phyloP scores from a whole-genome alignment of 2,797 vertebrate genomes.

The Pristis pectinata region DNA sequence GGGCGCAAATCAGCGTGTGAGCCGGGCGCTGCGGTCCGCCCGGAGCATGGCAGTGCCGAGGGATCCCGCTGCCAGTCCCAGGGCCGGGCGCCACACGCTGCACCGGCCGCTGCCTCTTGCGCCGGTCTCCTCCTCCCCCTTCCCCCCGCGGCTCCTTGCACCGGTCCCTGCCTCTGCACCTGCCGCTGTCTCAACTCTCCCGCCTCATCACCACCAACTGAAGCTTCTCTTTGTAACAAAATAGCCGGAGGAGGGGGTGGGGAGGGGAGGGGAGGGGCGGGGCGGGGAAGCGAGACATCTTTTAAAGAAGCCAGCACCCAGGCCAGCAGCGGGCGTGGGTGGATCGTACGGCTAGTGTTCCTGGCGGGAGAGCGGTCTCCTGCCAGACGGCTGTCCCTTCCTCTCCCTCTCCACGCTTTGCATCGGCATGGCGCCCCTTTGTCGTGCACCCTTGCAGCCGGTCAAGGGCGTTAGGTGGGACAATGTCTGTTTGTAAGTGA shows the following conservation, averaged over 20 bases:
- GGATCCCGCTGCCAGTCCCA: constrained; percentile 41
- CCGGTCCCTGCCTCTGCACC: background rate
- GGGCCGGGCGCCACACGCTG: constrained; percentile 8
- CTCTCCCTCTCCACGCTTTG: no score
- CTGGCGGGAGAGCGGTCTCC: no score
- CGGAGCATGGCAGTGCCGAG: constrained; percentile 39
- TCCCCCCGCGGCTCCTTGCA: background rate
- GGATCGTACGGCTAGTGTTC: no score
- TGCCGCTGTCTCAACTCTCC: constrained; percentile 44
- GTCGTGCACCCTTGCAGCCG: no score
- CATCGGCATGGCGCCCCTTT: no score
- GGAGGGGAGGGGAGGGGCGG: background rate
- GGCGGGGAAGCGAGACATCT: background rate
- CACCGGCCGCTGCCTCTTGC: constrained; percentile 43
- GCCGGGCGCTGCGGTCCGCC: constrained; percentile 44
- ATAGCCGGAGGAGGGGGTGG: background rate
- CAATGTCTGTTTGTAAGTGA: no score
- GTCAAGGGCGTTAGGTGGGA: no score
- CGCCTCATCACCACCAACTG: background rate
- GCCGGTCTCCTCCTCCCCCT: no score
- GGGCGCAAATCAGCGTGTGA: constrained; percentile 20
- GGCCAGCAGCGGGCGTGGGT: no score
- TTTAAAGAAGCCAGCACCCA: background rate
- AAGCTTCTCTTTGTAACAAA: background rate
- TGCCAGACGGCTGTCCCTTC: no score